Evolutionary conservation across 2,888 invertebrate genomes (phyloP).

Genomic region (Nomada goodeniana): DNA sequence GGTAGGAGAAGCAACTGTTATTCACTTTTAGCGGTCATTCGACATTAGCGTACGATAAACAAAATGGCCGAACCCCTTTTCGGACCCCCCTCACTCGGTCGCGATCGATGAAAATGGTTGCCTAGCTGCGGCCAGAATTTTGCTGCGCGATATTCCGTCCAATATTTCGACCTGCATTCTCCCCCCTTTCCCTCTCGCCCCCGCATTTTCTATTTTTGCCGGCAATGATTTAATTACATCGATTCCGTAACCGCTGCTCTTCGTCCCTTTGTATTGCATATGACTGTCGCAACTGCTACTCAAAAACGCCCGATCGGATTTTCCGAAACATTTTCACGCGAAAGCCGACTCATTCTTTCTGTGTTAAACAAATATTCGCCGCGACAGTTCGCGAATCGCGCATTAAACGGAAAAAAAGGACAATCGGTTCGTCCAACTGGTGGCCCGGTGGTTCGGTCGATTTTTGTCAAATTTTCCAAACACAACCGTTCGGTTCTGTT

Average conservation of each 20-base stretch:
- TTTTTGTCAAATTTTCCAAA: too few species aligned
- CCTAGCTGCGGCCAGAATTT: conserved; percentile 70
- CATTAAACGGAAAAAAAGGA: too few species aligned
- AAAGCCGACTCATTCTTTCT: too few species aligned
- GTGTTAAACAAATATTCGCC: too few species aligned
- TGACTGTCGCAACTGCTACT: too few species aligned
- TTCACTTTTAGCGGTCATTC: conserved; percentile 64
- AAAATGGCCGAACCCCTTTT: conserved; percentile 67
- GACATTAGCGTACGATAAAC: conserved; percentile 65
- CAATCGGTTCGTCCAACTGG: too few species aligned
- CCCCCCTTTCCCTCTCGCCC: conserved; percentile 1
- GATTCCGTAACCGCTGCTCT: conserved; percentile 22
- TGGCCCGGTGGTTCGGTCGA: too few species aligned
- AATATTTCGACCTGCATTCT: conserved; percentile 61
- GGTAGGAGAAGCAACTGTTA: conserved; percentile 41
- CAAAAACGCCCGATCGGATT: background rate
- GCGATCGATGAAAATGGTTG: conserved; percentile 72
- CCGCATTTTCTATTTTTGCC: conserved; percentile 50
- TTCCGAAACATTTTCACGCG: background rate
- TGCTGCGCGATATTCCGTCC: conserved; percentile 64
- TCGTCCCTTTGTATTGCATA: background rate
- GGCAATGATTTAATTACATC: conserved; percentile 52
- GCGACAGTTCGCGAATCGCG: too few species aligned
- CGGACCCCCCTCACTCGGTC: conserved; percentile 48
- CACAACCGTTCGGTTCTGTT: background rate